Base-by-base conservation (phyloP, 1,140 invertebrate species). In the Drosophila kikkawai region DNA sequence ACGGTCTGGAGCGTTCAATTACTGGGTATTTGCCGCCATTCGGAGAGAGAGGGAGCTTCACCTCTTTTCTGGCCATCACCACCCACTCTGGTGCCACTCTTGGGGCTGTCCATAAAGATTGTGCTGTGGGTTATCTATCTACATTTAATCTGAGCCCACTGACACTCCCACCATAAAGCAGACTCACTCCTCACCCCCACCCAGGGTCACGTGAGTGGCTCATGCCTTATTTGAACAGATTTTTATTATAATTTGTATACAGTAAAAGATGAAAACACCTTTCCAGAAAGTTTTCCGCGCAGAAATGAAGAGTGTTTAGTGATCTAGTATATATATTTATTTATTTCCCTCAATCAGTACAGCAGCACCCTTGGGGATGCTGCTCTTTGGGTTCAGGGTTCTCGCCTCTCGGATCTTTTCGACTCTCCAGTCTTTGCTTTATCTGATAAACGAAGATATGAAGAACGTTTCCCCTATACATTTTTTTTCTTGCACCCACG, bases 81-180 rank as follows among this genome's bases (percentile, higher is more conserved):
- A 11, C 12, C 65, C 26, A 29, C 26, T 26, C 22, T 26, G 22
- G 22, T 36, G n/a, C 41, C 34, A n/a, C 32, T 53, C 45, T 37
- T 6, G 48, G 53, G 12, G 68, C 37, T 50, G 69, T 73, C 70
- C 70, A 74, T 74, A 74, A 74, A 74, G 70, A 74, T 74, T 73
- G 70, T 7, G 32, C 22, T 12, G 8, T 15, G 41, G 41, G 68
- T 37, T 73, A 74, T 73, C 67, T 60, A 37, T 51, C 37, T 51
- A 37, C 13, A 13, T 42, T 73, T 73, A 60, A 74, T 74, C 70
- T 74, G 67, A 17, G 34, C 17, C 44, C 42, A 36, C 42, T 36
- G n/a, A 50, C 68, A 44, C 41, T 36, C 56, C 32, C 41, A 56
- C 19, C 69, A 57, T 48, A 66, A 50, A 66, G 29, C 36, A 53